These are phyloP conservation scores for Chrysopa pallens DNA, from an alignment of 1,140 invertebrate species.

Conservation along the genomic window DNA sequence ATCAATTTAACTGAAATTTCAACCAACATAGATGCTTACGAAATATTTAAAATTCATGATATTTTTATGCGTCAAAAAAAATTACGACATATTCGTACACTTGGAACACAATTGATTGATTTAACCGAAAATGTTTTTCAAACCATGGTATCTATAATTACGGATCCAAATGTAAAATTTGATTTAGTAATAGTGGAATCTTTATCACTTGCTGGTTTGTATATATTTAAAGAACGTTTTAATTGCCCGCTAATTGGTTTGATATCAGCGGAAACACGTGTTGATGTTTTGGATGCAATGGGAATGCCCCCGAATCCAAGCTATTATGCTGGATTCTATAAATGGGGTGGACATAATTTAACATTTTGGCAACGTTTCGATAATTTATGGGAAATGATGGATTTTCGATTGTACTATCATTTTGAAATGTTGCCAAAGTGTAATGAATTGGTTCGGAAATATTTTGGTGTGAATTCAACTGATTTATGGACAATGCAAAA, in stretches of 20 bases:
- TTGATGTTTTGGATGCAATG: no score
- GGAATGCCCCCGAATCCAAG: no score
- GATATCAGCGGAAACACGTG: no score
- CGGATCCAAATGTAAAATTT: background rate
- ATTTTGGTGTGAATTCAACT: conserved; percentile 23
- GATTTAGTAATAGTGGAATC: background rate
- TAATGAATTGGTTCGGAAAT: conserved; percentile 17
- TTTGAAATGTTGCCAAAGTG: conserved; percentile 9
- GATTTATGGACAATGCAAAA: conserved; percentile 24
- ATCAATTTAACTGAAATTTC: conserved; percentile 7
- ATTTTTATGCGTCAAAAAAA: no score
- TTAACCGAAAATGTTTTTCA: no score
- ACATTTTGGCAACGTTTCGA: conserved; percentile 22
- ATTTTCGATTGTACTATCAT: conserved; percentile 12
- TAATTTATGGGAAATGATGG: conserved; percentile 8
- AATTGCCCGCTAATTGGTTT: no score
- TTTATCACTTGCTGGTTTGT: background rate
- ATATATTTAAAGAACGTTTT: background rate
- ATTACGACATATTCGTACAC: no score
- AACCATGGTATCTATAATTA: background rate
- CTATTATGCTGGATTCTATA: no score
- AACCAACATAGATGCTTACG: no score
- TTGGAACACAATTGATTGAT: no score
- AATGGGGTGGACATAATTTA: conserved; percentile 11
- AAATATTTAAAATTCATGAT: no score